Evolutionary conservation across 2,113 vertebrate species (phyloP), one percentile per base, ranked within the genome.

Genomic region (Marmota monax): DNA sequence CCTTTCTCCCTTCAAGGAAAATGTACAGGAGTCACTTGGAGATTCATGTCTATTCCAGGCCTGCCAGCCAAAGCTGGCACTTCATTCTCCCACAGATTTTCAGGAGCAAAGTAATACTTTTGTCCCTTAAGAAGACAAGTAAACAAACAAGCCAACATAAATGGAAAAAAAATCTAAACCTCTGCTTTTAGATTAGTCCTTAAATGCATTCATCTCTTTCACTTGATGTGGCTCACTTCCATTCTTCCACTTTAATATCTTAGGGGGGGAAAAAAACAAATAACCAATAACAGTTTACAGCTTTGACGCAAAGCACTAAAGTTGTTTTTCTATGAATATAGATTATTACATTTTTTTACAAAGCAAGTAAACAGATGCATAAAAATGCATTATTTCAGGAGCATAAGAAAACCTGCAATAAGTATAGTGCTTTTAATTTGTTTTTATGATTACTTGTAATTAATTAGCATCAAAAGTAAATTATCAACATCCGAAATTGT

Each of bases 401-500:
- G 88, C 96, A 95, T 96, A 96, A 98, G 97, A 98, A 96, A 93
- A 93, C 98, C 96, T 98, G 98, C 97, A 97, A 96, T 97, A 98
- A 94, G 96, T 97, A 86, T 97, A 98, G 96, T 96, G 97, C 93
- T 98, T 98, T 98, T 98, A 97, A 98, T 98, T 98, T 98, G 98
- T 95, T 98, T 98, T 98, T 98, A 98, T 98, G 98, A 98, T 98
- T 95, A 98, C 97, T 98, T 98, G 97, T 98, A 97, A 98, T 98
- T 98, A 99, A 98, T 99, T 98, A 98, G 98, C 98, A 98, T 98
- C 98, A 97, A 98, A 98, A 98, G 98, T 84, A 98, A 98, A 98
- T 98, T 98, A 98, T 98, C 98, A 97, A 93, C 97, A 96, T 94
- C 77, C 12, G 72, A 97, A 98, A 98, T 97, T 48, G 93, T 96